Evolutionary conservation across 2,113 vertebrate species (phyloP).

Genomic region (Tachuris rubrigastra): DNA sequence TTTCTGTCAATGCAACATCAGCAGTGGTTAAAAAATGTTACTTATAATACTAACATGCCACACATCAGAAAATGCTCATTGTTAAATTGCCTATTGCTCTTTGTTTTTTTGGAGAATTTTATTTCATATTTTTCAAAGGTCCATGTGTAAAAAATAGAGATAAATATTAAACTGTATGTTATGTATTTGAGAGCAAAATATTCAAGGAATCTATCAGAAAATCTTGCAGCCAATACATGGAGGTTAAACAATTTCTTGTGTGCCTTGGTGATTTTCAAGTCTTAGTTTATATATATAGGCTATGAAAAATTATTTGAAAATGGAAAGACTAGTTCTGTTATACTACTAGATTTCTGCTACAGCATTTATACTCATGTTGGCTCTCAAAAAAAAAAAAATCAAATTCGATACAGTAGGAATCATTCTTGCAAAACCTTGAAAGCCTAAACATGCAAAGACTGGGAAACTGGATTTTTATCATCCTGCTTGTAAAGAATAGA

Average conservation of each 20-base stretch:
- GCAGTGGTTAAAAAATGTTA: neutral
- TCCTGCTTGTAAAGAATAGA: neutral
- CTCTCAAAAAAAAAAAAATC: neutral
- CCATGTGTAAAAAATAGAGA: neutral
- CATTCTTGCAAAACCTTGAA: neutral
- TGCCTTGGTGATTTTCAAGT: neutral
- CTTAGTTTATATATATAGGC: neutral
- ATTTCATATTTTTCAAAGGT: neutral
- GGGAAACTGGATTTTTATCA: neutral
- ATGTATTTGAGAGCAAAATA: neutral
- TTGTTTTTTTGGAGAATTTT: neutral
- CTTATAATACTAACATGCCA: neutral
- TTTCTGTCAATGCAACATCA: neutral
- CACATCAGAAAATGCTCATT: neutral
- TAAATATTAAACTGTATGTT: neutral
- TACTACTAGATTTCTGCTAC: neutral
- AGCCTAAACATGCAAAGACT: neutral
- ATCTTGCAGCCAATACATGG: neutral
- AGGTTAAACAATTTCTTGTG: neutral
- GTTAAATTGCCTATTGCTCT: neutral
- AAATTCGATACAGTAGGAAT: neutral
- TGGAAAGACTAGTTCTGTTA: neutral
- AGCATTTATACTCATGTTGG: neutral
- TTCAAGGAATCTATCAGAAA: neutral
- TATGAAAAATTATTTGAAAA: neutral